A percentile compares a stretch with the other conserved stretches of the same genome.
Evolutionary conservation across 2,797 vertebrate species (phyloP).

Genomic region (Danio choprae): DNA sequence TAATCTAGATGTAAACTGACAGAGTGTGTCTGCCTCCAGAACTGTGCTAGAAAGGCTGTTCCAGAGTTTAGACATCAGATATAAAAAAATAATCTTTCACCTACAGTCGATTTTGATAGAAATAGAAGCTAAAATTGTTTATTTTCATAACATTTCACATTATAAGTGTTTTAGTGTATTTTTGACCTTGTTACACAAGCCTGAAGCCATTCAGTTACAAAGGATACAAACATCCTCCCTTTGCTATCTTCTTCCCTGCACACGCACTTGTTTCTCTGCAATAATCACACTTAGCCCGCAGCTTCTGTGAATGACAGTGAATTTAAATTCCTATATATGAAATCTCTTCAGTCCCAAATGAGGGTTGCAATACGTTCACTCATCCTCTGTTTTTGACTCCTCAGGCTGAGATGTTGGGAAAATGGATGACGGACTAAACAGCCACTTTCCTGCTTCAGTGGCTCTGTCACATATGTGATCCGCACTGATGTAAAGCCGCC

Average conservation of each 20-base stretch:
- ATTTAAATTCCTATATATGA: slow-evolving; percentile 9
- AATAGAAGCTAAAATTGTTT: no score
- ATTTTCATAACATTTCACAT: no score
- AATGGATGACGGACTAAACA: slow-evolving; percentile 46
- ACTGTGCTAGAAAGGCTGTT: no score
- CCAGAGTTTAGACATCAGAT: no score
- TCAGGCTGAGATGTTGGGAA: slow-evolving; percentile 20
- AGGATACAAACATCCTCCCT: no score
- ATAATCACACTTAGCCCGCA: neutral
- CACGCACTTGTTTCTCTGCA: neutral
- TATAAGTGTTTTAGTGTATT: no score
- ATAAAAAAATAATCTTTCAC: no score
- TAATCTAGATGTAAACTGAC: no score
- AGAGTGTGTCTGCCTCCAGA: no score
- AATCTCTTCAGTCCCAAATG: neutral
- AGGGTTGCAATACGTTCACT: slow-evolving; percentile 26
- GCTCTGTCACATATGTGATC: slow-evolving; percentile 33
- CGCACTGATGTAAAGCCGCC: slow-evolving; percentile 54
- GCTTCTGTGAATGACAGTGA: slow-evolving; percentile 23
- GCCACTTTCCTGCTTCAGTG: slow-evolving; percentile 51
- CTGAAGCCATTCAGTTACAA: no score
- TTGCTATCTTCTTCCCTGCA: neutral
- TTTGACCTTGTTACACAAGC: no score
- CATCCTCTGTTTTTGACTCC: slow-evolving; percentile 36
- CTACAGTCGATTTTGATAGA: no score